Base-by-base conservation (phyloP, 2,888 invertebrate genomes). In the Drosophila subquinaria region DNA sequence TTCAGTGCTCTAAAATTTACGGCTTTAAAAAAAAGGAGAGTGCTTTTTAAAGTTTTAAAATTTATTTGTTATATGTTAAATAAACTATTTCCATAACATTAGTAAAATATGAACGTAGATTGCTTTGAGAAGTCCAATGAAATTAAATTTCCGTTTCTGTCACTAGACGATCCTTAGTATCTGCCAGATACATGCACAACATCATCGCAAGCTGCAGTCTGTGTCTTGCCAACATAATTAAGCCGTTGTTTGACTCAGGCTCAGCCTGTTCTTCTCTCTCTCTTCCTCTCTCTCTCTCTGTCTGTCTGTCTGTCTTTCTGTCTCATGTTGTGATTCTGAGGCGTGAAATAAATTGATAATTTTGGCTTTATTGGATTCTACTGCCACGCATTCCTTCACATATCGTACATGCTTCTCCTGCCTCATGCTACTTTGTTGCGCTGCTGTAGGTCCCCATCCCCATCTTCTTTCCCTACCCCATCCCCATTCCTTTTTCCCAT, bases 301-400 rank as follows among this genome's bases (percentile, higher is more conserved):
- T 10, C 27, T 17, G 40, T 38, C 17, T 1, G n/a, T 43, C 27
- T 20, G 3, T 47, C 59, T 48, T 11, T 48, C 45, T 53, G 10
- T 40, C 33, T 13, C 55, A 33, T 81, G 82, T 68, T 73, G 80
- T 88, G 84, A 83, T 86, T 83, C 79, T 68, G 76, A 89, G 90
- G 90, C 90, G 90, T 90, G 88, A 89, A 89, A 89, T 89, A 90
- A 90, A 89, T 90, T 89, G 90, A 89, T 89, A 90, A 89, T 90
- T 89, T 90, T 73, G 88, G 75, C 84, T 81, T 89, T 90, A 89
- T 84, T 88, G 90, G 89, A 88, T 82, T 82, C 76, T 68, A 65
- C 63, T 43, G 56, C 38, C 67, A 55, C 67, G 64, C 84, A 81
- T 81, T 69, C 84, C 64, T 66, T 23, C 56, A 59, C 76, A 73